A percentile compares a stretch with the other conserved stretches of the same genome.
These are phyloP conservation scores for Morpho helenor DNA, from an alignment of 2,888 invertebrate species.

Conservation along the genomic window DNA sequence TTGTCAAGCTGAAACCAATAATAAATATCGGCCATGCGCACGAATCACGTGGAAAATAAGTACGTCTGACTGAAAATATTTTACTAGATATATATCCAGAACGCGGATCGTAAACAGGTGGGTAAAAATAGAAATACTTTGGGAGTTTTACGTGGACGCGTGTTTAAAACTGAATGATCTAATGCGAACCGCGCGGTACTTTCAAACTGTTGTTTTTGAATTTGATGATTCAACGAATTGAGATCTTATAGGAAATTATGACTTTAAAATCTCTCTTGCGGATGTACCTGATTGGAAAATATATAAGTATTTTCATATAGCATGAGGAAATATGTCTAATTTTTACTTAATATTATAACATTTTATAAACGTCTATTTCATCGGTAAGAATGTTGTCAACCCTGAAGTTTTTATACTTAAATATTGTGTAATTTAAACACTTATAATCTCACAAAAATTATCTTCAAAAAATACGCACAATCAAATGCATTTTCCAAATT, in stretches of 20 bases:
- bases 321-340: too few species aligned
- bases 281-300: not conserved
- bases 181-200: not conserved
- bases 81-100: slow-evolving; percentile 23
- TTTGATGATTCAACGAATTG: slow-evolving; percentile 5
- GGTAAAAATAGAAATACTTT: slow-evolving; percentile 24
- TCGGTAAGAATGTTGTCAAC: too few species aligned
- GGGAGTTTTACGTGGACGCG: slow-evolving; percentile 15
- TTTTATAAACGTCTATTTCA: too few species aligned
- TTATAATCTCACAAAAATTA: too few species aligned
- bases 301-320: too few species aligned
- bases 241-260: slow-evolving; percentile 3
- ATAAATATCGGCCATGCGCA: not conserved
- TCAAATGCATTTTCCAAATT: too few species aligned
- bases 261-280: not conserved
- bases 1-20: too few species aligned
- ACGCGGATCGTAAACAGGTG: slow-evolving; percentile 24
- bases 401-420: too few species aligned
- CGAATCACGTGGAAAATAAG: slow-evolving; percentile 4
- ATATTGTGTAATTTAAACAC: too few species aligned
- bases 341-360: too few species aligned
- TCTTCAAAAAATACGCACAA: too few species aligned
- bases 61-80: slow-evolving; percentile 10
- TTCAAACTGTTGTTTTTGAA: slow-evolving; percentile 1
- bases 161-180: slow-evolving; percentile 14